Base-by-base conservation (phyloP, 2,797 vertebrate genomes). In the Megaceryle alcyon region DNA sequence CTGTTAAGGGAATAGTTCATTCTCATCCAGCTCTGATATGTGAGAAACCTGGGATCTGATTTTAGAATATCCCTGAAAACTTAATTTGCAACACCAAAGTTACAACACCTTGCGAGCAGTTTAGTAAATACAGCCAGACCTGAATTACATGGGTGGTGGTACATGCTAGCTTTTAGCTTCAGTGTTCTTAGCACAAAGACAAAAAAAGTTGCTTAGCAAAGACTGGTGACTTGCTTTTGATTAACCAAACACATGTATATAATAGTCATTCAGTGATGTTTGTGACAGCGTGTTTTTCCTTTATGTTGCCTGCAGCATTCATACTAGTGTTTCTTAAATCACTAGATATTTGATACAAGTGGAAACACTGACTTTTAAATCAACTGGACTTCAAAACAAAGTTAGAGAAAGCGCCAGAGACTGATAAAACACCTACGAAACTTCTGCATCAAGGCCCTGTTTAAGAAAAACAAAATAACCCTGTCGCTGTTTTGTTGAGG, bases 41-140 rank as follows among this genome's bases (percentile, higher is more conserved):
- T 83, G 87, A 96, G 95, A 95, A 91, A 71, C 88, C 82, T 88
- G 92, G 66, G 73, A 75, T 91, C 92, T 88, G 41, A 46, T 71
- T 70, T 79, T 88, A 49, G 71, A 63, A 60, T 37, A 16, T 25
- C 84, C 48, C 84, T 80, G 66, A 92, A 95, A 91, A 76, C 82
- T 39, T 95, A 64, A 82, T 93, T 48, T 90, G 77, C n/a, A 88
- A n/a, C 43, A 75, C 28, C 35, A 10, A 79, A 75, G 76, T 46
- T 54, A 31, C 37, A 82, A 28, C 9, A 84, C 56, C 37, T 75
- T 33, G 49, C 41, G 43, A 53, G 89, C 48, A 91, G 70, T 56
- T 39, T 19, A 60, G 65, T 17, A 81, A 37, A 31, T 48, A 57
- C 9, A 86, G 46, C 22, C 13, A 29, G 77, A 78, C 46, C 39